Conservation (phyloP, 2,113 vertebrate genomes). For the Serilophus lunatus region DNA sequence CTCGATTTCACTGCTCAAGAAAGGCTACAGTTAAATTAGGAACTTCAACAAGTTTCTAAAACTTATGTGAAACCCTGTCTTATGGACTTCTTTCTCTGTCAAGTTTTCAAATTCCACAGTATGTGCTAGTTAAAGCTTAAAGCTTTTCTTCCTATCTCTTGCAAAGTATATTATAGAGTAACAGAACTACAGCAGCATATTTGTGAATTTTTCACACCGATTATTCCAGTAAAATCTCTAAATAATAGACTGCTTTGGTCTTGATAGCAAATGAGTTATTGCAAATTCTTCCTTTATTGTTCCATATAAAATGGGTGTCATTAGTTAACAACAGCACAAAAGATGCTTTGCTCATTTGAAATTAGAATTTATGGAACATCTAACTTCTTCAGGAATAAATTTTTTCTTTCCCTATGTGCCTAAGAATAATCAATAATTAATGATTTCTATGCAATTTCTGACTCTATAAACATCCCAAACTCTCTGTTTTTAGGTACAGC, state of each 20-base stretch:
- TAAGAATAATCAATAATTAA: background rate
- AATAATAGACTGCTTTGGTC: background rate
- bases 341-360: background rate
- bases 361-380: background rate
- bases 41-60: slow-evolving; percentile 42
- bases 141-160: background rate
- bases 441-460: background rate
- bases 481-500: background rate
- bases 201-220: background rate
- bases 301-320: background rate
- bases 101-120: background rate
- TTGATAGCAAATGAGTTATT: background rate
- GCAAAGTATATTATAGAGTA: background rate
- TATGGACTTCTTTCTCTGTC: background rate
- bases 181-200: background rate
- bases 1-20: slow-evolving; percentile 30
- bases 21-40: slow-evolving; percentile 43
- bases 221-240: background rate
- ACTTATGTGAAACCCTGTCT: slow-evolving; percentile 8
- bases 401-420: background rate
- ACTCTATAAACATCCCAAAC: background rate
- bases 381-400: background rate
- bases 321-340: background rate
- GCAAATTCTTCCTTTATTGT: background rate
- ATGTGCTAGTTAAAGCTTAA: slow-evolving; percentile 1